Base-by-base conservation (phyloP, 2,888 invertebrate species). In the Atrina japonica region DNA sequence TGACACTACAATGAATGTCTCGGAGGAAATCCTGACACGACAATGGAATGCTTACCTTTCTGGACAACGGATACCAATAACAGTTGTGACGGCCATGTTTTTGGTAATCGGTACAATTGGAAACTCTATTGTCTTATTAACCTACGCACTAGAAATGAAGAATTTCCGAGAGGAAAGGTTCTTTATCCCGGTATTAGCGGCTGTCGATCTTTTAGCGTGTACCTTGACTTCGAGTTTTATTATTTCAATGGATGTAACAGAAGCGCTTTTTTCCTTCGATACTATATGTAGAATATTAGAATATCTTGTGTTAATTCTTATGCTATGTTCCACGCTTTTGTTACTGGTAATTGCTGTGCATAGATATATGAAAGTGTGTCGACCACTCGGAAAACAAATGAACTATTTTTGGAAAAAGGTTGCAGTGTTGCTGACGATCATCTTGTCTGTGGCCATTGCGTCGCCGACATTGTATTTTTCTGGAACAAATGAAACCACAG, bases 331-430 rank as follows among this genome's bases (percentile, higher is more conserved):
- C 7, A 45, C 55, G 1, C 45, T 66, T 3, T 40, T 70, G 27
- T 25, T 70, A 7, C 18, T 70, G n/a, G 70, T 70, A n/a, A 66
- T 70, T 23, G 66, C 66, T 21, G 27, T 70, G 5, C 70, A 70
- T n/a, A 27, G 70, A 40, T 70, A 66, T 45, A n/a, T 70, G 18
- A 70, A 70, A 29, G 70, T 70, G 1, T 70, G 70, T 25, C 59
- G 49, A 41, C 70, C 70, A 27, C 35, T 70, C 21, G 35, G 35
- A 35, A 5, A 7, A 35, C 35, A 35, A 35, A 5, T 35, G 35
- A 35, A 7, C 35, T 11, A 35, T 11, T 7, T 35, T 7, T 35
- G 5, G 35, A 35, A 35, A n/a, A n/a, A n/a, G n/a, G n/a, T n/a
- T n/a, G n/a, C n/a, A n/a, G n/a, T n/a, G n/a, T n/a, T n/a, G n/a